Evolutionary conservation across 2,113 vertebrate species (phyloP).

Genomic region (Cyprinus carpio): DNA sequence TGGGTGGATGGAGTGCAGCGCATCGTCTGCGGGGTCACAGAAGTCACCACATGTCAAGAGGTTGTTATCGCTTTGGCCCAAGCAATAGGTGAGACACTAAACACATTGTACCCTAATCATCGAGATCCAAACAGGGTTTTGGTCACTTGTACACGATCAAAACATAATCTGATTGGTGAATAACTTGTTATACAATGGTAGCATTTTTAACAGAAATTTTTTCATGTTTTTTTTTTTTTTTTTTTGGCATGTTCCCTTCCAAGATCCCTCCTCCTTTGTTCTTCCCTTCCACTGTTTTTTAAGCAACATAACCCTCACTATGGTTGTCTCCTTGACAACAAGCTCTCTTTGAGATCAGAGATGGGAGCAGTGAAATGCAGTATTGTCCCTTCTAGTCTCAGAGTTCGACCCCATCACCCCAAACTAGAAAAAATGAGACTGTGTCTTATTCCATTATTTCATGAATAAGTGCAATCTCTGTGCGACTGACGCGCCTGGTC

Average conservation of each 20-base stretch:
- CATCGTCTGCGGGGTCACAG: slow-evolving; percentile 94
- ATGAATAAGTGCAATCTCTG: slow-evolving; percentile 17
- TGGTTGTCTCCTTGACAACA: slow-evolving; percentile 48
- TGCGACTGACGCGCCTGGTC: background rate
- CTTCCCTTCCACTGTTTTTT: slow-evolving; percentile 22
- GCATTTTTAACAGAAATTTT: background rate
- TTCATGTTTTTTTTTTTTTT: no score
- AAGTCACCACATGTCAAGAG: slow-evolving; percentile 96
- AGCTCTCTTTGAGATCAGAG: slow-evolving; percentile 37
- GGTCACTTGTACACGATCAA: background rate
- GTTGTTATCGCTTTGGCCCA: slow-evolving; percentile 97
- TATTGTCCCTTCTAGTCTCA: slow-evolving; percentile 43
- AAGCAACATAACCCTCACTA: slow-evolving; percentile 25
- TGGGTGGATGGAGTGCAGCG: slow-evolving; percentile 98
- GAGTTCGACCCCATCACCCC: slow-evolving; percentile 49
- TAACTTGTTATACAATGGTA: background rate
- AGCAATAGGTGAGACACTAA: slow-evolving; percentile 86
- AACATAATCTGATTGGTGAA: background rate
- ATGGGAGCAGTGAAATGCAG: slow-evolving; percentile 29
- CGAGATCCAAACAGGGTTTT: background rate
- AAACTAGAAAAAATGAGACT: slow-evolving; percentile 5
- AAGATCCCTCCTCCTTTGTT: background rate
- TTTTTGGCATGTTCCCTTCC: background rate
- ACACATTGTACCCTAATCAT: background rate
- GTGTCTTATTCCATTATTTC: background rate